Evolutionary conservation across 2,888 invertebrate genomes (phyloP), one percentile per base, ranked within the genome.

Genomic region (Sphecodes monilicornis): DNA sequence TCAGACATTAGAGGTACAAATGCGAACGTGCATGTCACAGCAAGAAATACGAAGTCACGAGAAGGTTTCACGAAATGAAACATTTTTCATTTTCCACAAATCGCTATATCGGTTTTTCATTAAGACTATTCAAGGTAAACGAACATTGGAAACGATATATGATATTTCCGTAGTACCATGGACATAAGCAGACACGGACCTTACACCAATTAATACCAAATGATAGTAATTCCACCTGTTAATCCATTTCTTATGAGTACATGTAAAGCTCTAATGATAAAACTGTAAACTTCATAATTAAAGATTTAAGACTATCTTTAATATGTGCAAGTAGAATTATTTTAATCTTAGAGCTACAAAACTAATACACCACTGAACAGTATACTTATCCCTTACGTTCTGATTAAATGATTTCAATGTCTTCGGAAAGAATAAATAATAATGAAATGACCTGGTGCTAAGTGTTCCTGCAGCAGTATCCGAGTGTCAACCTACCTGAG

Each of bases 401-500:
- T 66, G 54, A 72, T 39, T 46, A 36, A 79, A 74, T 77, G 39
- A 74, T 50, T 77, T 46, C 16, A 76, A 76, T 64, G 39, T 84
- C 32, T 50, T 73, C 76, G 43, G 60, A 68, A 78, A 36, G 50
- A 78, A 80, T 69, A 79, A 79, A 78, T 85, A 77, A 83, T 72
- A 82, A 78, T 78, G 80, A 43, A 72, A 84, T 71, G 68, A 71
- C 29, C 79, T 85, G 89, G 88, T 78, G 60, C 66, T 82, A 81
- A 50, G 81, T 82, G 50, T 84, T 57, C 54, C 29, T 75, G 46
- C 50, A 77, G 32, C 71, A 43, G 54, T 71, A 50, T 54, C 36
- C 46, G 74, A 77, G 46, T 57, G 69, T 72, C 71, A 82, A 90
- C 86, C 95, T 96, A 98, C 98, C 98, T 98, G 91, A 98, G 96